Percentiles rank a stretch among this genome's conserved stretches.
Conservation (phyloP, 1,140 invertebrate genomes). For the Neuroterus valhalla region DNA sequence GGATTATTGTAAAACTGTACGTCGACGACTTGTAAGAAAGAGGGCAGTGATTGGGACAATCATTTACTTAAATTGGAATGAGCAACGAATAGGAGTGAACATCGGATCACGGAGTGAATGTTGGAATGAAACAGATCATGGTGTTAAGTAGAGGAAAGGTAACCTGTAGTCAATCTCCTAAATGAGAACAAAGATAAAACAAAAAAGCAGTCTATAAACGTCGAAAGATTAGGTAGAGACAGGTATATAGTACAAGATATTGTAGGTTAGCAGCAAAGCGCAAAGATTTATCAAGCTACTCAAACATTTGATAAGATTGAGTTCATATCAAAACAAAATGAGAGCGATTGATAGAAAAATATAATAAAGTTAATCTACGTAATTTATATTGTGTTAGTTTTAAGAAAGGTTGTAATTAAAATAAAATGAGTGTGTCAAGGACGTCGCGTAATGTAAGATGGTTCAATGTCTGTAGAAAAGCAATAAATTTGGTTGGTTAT, state of each 20-base stretch:
- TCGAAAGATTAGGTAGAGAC: background rate
- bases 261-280: background rate
- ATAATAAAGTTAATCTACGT: no score
- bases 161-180: background rate
- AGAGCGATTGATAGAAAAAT: no score
- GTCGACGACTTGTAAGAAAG: background rate
- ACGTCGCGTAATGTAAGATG: no score
- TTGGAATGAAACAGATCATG: background rate
- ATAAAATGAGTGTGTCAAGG: no score
- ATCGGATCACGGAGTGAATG: background rate
- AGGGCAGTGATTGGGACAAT: background rate
- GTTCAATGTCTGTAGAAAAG: no score
- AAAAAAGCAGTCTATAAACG: background rate
- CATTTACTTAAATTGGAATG: background rate
- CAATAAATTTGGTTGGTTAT: no score
- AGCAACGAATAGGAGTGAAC: background rate
- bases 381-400: no score
- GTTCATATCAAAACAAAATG: background rate
- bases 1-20: background rate
- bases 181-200: background rate
- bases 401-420: no score
- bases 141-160: background rate
- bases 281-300: background rate
- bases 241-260: background rate
- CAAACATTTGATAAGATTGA: background rate